phyloP scores from a whole-genome alignment of 2,113 vertebrate genomes.

The Tachycineta bicolor region DNA sequence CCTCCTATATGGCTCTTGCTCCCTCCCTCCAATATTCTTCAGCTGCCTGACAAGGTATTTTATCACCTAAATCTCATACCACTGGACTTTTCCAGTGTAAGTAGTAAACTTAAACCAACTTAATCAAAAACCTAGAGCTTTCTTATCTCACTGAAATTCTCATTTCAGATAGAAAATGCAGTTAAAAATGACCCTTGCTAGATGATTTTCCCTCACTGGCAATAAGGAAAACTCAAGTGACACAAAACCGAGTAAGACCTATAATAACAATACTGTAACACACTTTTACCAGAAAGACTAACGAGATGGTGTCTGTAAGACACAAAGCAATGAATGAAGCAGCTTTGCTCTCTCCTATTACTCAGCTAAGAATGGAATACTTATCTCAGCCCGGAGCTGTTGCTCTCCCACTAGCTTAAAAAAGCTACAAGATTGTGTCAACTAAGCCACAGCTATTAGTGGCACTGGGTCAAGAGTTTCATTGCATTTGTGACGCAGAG shows the following conservation, averaged over 20 bases:
- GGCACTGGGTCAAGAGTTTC: constrained; percentile 25
- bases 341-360: constrained; percentile 3
- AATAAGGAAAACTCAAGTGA: neutral
- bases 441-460: constrained; percentile 14
- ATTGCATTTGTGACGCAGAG: neutral
- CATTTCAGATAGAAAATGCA: neutral
- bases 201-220: neutral
- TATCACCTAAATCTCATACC: constrained; percentile 29
- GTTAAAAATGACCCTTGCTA: neutral
- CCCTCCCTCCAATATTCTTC: neutral
- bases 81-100: neutral
- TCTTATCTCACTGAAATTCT: neutral
- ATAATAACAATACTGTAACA: neutral
- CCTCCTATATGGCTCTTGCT: neutral
- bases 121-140: neutral
- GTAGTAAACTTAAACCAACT: neutral
- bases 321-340: neutral
- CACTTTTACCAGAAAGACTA: neutral
- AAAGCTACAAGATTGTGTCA: neutral
- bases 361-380: neutral
- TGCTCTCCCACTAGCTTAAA: neutral
- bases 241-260: neutral
- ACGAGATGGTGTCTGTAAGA: neutral
- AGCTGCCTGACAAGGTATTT: neutral
- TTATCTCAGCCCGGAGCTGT: neutral